A percentile compares a stretch with the other conserved stretches of the same genome.
phyloP scores from a whole-genome alignment of 2,113 vertebrate genomes.

The Apodemus speciosus region DNA sequence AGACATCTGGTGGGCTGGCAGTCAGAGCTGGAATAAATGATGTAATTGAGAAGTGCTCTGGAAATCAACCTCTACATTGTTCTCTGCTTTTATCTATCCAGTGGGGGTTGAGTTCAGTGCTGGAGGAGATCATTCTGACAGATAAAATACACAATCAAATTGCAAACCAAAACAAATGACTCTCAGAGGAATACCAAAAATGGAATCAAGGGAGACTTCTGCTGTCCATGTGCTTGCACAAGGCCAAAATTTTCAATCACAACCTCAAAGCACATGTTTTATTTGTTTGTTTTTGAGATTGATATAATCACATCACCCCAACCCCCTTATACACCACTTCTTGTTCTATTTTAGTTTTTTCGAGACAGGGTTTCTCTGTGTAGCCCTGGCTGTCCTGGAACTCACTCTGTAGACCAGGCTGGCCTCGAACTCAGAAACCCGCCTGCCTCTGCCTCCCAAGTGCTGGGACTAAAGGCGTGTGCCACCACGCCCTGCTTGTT shows the following conservation, averaged over 20 bases:
- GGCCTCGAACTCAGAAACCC: no score
- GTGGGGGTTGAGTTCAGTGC: not conserved
- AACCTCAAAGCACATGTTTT: not conserved
- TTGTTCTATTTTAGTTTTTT: not conserved
- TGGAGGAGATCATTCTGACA: not conserved
- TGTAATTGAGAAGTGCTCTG: not conserved
- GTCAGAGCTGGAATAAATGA: constrained; percentile 4
- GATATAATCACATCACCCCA: not conserved
- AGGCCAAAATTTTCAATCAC: not conserved
- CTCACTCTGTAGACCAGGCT: no score
- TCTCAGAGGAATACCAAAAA: constrained; percentile 17
- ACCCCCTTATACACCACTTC: not conserved
- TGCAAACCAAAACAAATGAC: constrained; percentile 15
- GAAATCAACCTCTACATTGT: constrained; percentile 29
- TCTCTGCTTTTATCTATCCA: constrained; percentile 7
- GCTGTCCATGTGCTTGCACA: not conserved
- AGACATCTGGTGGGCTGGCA: not conserved
- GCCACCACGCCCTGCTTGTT: no score
- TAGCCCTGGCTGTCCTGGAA: no score
- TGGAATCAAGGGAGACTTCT: not conserved
- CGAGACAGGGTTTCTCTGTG: no score
- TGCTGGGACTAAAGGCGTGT: no score
- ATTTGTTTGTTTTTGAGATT: not conserved
- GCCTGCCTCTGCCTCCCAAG: no score
- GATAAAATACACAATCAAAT: constrained; percentile 36